A percentile compares a stretch with the other conserved stretches of the same genome.
Conservation (phyloP, 2,113 vertebrate species). For the Melanostigma gelatinosum region DNA sequence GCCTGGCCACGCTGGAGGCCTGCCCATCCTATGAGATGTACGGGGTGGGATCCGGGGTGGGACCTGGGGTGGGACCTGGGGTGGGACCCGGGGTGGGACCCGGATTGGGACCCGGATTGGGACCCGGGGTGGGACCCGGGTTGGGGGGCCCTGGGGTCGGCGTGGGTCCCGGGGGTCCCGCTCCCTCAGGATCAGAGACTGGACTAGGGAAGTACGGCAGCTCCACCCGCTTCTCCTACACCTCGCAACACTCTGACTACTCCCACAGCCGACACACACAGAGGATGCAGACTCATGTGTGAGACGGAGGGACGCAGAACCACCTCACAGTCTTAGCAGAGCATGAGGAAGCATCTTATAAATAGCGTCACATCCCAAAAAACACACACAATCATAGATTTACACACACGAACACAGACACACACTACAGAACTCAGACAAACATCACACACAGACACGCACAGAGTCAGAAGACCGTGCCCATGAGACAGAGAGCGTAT, state of each 20-base stretch:
- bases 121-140: constrained; percentile 64
- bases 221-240: constrained; percentile 93
- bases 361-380: constrained; percentile 63
- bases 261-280: constrained; percentile 94
- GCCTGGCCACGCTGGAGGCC: constrained; percentile 81
- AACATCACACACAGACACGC: constrained; percentile 34
- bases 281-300: constrained; percentile 98
- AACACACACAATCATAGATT: constrained; percentile 43
- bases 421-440: constrained; percentile 12
- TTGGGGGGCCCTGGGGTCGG: constrained; percentile 53
- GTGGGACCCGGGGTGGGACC: constrained; percentile 16
- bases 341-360: constrained; percentile 67
- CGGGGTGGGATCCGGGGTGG: constrained; percentile 77
- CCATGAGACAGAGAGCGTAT: constrained; percentile 61
- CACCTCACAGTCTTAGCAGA: constrained; percentile 57
- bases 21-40: constrained; percentile 85
- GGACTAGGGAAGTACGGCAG: constrained; percentile 90
- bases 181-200: constrained; percentile 76
- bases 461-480: constrained; percentile 64
- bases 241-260: constrained; percentile 96
- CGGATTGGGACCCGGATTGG: constrained; percentile 64
- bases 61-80: constrained; percentile 11
- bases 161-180: constrained; percentile 70
- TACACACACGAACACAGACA: constrained; percentile 50
- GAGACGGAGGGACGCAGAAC: constrained; percentile 64